Percentiles rank a stretch among this genome's conserved stretches.
phyloP scores from a whole-genome alignment of 2,113 vertebrate genomes.

The Bubo blakistoni region DNA sequence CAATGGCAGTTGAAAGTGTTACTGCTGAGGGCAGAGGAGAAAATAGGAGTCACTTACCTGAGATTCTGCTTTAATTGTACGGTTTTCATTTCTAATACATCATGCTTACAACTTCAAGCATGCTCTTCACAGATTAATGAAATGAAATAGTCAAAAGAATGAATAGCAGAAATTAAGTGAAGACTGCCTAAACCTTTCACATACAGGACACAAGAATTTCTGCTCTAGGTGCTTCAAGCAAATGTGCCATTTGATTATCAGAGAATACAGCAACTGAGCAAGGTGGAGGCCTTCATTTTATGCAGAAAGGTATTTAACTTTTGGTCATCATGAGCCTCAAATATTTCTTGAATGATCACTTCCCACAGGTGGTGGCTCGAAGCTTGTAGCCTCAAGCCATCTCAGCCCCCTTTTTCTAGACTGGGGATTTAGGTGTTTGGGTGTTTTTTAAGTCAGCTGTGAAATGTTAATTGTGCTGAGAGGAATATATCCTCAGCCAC shows the following conservation, averaged over 20 bases:
- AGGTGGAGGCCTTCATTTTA: background rate
- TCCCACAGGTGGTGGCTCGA: background rate
- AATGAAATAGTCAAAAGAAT: background rate
- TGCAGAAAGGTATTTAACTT: background rate
- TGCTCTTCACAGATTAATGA: background rate
- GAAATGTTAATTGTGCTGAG: background rate
- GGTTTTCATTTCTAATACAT: background rate
- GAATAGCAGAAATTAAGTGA: background rate
- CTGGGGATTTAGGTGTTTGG: fast-evolving
- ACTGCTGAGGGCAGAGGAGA: background rate
- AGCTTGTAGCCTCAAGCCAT: fast-evolving
- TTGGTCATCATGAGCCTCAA: background rate
- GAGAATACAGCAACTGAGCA: background rate
- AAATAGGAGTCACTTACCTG: background rate
- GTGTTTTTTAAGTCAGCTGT: background rate
- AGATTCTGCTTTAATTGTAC: background rate
- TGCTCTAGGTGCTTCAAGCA: background rate
- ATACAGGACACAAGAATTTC: background rate
- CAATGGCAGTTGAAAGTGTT: background rate
- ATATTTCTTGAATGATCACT: background rate
- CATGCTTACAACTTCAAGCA: background rate
- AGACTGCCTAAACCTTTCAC: background rate
- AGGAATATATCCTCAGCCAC: background rate
- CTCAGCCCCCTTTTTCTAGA: background rate
- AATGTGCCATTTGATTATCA: background rate